Conservation (phyloP, 1,140 invertebrate species). For the Drosophila repletoides region DNA sequence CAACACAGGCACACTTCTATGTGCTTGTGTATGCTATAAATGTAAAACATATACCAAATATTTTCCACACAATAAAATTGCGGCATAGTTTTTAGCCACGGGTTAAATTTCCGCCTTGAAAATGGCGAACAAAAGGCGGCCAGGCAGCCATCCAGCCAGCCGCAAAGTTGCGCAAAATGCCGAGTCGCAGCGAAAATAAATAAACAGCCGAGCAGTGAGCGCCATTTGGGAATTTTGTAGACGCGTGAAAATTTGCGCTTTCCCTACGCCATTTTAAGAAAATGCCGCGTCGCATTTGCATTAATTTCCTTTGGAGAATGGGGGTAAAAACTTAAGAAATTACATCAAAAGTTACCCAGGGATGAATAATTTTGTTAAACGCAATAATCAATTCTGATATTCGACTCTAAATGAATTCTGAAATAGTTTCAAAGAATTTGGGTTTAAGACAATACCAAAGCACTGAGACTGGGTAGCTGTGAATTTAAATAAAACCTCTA, state of each 20-base stretch:
- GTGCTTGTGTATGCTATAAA: neutral
- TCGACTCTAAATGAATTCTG: too few relatives aligned
- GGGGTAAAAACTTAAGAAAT: constrained; percentile 15
- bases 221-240: too few relatives aligned
- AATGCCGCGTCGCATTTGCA: constrained; percentile 41
- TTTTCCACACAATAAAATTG: constrained; percentile 66
- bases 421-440: too few relatives aligned
- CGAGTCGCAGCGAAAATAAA: constrained; percentile 41
- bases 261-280: constrained; percentile 36
- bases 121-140: constrained; percentile 48
- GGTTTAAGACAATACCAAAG: too few relatives aligned
- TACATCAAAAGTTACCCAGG: neutral
- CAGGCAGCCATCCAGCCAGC: constrained; percentile 23
- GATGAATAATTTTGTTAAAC: neutral
- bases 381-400: neutral
- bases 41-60: constrained; percentile 15
- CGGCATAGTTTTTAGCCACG: constrained; percentile 41
- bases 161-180: constrained; percentile 48
- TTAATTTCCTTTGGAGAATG: constrained; percentile 67
- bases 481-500: too few relatives aligned
- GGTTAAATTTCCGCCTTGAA: constrained; percentile 41
- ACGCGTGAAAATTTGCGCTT: constrained; percentile 44
- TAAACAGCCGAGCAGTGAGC: constrained; percentile 18
- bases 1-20: neutral
- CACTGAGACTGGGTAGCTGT: too few relatives aligned